phyloP scores from a whole-genome alignment of 1,140 invertebrate genomes.

The Agraylea sexmaculata region DNA sequence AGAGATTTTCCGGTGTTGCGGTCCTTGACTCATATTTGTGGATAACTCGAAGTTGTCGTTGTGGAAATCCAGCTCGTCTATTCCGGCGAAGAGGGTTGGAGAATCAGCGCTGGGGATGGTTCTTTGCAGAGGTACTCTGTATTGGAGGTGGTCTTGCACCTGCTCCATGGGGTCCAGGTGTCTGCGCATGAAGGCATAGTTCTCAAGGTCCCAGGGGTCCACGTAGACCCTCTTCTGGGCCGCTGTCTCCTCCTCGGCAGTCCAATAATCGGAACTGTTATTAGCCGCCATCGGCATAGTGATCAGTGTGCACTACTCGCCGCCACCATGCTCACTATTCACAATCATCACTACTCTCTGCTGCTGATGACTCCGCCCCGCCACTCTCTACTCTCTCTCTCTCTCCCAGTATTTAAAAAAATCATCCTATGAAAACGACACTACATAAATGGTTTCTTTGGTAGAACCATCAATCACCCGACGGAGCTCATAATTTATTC shows the following conservation, averaged over 20 bases:
- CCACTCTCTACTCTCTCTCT: no score
- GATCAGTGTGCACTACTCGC: not conserved
- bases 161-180: slow-evolving; percentile 41
- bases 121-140: slow-evolving; percentile 22
- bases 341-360: no score
- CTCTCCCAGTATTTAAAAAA: no score
- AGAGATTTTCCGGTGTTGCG: slow-evolving; percentile 17
- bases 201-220: slow-evolving; percentile 62
- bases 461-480: no score
- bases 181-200: slow-evolving; percentile 50
- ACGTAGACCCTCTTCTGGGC: slow-evolving; percentile 42
- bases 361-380: no score
- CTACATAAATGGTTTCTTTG: no score
- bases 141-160: slow-evolving; percentile 26
- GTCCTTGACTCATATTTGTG: slow-evolving; percentile 7
- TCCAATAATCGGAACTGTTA: slow-evolving; percentile 32
- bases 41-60: slow-evolving; percentile 22
- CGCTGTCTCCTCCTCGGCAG: slow-evolving; percentile 33
- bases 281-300: slow-evolving; percentile 3
- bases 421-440: no score
- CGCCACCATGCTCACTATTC: no score
- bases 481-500: no score
- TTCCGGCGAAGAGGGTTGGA: slow-evolving; percentile 26
- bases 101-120: slow-evolving; percentile 26
- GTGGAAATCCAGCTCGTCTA: slow-evolving; percentile 25